These are phyloP conservation scores for Megastigmus dorsalis DNA, from an alignment of 2,888 invertebrate species.

Conservation along the genomic window DNA sequence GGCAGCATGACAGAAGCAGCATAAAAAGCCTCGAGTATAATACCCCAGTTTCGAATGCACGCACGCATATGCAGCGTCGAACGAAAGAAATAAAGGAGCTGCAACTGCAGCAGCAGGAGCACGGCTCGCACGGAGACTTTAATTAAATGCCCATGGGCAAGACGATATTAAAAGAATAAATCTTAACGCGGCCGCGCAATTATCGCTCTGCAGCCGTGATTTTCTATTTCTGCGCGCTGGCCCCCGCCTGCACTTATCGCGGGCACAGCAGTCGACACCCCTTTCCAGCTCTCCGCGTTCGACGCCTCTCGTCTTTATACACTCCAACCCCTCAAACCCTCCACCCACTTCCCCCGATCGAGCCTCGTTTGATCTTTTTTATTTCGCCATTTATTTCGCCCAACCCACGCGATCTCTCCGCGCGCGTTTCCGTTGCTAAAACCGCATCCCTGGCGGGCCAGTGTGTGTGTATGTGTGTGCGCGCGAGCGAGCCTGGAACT, in stretches of 20 bases:
- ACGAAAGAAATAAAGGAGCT: constrained; percentile 5
- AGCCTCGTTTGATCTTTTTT: constrained; percentile 50
- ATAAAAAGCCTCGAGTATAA: too few relatives aligned
- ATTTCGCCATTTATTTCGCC: constrained; percentile 32
- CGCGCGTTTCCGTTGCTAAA: neutral
- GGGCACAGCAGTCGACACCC: too few relatives aligned
- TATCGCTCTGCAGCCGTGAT: constrained; percentile 44
- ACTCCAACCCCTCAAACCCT: constrained; percentile 19
- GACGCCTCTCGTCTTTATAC: constrained; percentile 11
- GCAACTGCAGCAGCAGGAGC: neutral
- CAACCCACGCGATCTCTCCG: neutral
- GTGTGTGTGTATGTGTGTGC: neutral
- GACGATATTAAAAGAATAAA: constrained; percentile 62
- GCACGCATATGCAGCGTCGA: neutral
- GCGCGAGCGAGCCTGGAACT: constrained; percentile 11
- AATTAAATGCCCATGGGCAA: constrained; percentile 43
- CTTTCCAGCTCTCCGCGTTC: neutral
- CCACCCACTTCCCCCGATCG: constrained; percentile 45
- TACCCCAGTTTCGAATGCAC: neutral
- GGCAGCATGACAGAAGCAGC: too few relatives aligned
- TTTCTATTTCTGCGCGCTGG: constrained; percentile 54
- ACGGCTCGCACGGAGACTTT: constrained; percentile 13
- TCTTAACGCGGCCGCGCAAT: constrained; percentile 57
- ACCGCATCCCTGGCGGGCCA: neutral
- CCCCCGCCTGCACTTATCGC: neutral